Evolutionary conservation across 2,113 vertebrate species (phyloP), one percentile per base, ranked within the genome.

Genomic region (Ariopsis seemanni): DNA sequence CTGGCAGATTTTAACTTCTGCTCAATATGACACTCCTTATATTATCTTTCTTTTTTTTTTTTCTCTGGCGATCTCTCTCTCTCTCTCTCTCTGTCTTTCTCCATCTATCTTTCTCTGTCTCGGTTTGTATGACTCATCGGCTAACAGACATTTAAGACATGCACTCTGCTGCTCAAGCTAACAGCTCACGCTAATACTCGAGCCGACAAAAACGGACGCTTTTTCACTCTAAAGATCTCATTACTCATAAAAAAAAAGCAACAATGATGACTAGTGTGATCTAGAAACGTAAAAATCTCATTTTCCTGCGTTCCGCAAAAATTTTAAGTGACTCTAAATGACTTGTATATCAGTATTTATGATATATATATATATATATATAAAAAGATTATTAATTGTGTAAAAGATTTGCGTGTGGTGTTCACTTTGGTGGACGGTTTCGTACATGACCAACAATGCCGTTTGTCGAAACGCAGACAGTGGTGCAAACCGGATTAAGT

Each of bases 1-100:
- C 69, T 90, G 89, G 86, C 82, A 84, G 85, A 86, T 90, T 84
- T 88, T 82, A 90, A 87, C 89, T 90, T 87, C 62, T 65, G 81
- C 86, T 87, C 85, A 86, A 86, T 83, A 87, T 88, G 85, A 85
- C 84, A 69, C 72, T 85, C 52, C 27, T 55, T 85, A 57, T 42
- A 12, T 42, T 63, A 27, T 82, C 60, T 52, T 69, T 80, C 4
- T 86, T 0, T 77, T 22, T 22, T 86, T 0, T 77, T 22, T 22
- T 4, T 71, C 65, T 15, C 27, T 18, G 4, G 3, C 60, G 48
- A 10, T 79, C 52, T 52, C 81, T 65, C 7, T 15, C 60, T 84
- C 63, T 55, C 52, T 78, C 25, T 53, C 30, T 84, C 63, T 55
- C 65, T 67, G 3, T 82, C 22, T 77, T 10, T 75, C 20, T 25